Percentiles rank a stretch among this genome's conserved stretches.
Conservation (phyloP, 2,888 invertebrate species). For the Caenorhabditis afra region DNA sequence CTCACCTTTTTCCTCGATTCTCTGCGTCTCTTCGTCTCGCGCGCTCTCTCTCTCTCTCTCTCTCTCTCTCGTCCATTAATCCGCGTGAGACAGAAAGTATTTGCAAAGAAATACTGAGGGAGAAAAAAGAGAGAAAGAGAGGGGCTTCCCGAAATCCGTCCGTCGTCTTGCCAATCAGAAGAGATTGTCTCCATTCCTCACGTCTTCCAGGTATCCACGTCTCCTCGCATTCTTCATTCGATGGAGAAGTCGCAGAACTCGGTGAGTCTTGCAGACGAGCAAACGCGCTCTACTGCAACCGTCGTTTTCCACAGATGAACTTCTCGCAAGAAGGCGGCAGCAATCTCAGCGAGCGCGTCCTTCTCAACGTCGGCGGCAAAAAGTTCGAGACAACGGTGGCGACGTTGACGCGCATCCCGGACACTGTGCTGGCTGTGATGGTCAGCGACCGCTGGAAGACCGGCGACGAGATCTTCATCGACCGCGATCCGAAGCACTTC, state of each 20-base stretch:
- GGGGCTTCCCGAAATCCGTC: conserved; percentile 14
- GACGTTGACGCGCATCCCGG: conserved; percentile 67
- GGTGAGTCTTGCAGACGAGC: conserved; percentile 16
- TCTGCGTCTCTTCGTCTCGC: conserved; percentile 23
- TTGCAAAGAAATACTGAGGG: conserved; percentile 11
- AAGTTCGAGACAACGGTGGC: conserved; percentile 71
- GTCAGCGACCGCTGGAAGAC: conserved; percentile 71
- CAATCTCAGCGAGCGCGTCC: conserved; percentile 60
- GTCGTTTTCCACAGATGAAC: conserved; percentile 30
- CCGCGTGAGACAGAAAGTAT: conserved; percentile 31
- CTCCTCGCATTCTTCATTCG: not conserved
- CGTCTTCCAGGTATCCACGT: conserved; percentile 1
- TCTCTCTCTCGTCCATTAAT: too few species aligned
- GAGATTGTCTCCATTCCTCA: not conserved
- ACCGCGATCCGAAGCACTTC: conserved; percentile 74
- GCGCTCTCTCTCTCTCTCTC: conserved; percentile 28
- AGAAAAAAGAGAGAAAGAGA: not conserved
- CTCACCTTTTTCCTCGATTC: conserved; percentile 21
- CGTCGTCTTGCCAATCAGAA: not conserved
- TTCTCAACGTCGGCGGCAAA: conserved; percentile 75
- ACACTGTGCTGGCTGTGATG: conserved; percentile 70
- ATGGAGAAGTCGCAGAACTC: conserved; percentile 43
- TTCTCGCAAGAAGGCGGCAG: conserved; percentile 42
- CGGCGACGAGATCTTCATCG: conserved; percentile 73
- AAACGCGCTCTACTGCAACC: too few species aligned